Conservation (phyloP, 2,888 invertebrate species). For the Mythimna ferrago region DNA sequence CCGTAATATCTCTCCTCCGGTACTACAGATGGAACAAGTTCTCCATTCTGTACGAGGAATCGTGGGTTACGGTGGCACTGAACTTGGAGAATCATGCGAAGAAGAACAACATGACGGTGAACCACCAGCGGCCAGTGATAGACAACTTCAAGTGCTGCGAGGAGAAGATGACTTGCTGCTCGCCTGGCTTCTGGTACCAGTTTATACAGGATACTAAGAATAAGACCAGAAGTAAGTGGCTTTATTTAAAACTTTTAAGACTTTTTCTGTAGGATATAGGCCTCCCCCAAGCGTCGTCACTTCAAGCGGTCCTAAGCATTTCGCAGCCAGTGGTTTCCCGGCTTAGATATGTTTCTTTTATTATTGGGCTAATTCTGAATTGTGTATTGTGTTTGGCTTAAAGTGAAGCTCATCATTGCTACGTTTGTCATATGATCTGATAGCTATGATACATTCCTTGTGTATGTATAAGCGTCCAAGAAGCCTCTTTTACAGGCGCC, state of each 20-base stretch:
- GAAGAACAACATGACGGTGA: constrained; percentile 95
- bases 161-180: constrained; percentile 94
- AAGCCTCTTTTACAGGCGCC: too few relatives aligned
- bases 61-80: constrained; percentile 95
- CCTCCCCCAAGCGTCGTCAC: too few relatives aligned
- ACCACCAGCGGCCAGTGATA: constrained; percentile 93
- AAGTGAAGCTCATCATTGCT: too few relatives aligned
- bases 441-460: too few relatives aligned
- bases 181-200: constrained; percentile 95
- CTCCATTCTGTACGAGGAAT: constrained; percentile 96
- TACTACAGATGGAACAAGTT: constrained; percentile 99
- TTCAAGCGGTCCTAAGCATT: too few relatives aligned
- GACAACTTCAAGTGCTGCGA: constrained; percentile 95
- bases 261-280: too few relatives aligned
- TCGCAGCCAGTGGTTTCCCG: too few relatives aligned
- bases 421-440: too few relatives aligned
- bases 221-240: constrained; percentile 93
- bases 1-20: constrained; percentile 96
- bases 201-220: constrained; percentile 96
- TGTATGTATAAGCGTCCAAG: too few relatives aligned
- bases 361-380: too few relatives aligned
- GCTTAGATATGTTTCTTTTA: too few relatives aligned
- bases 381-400: too few relatives aligned
- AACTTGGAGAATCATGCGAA: constrained; percentile 95
- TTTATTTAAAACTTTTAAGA: neutral